Evolutionary conservation across 2,888 invertebrate species (phyloP).

Genomic region (Drosophila rubida): DNA sequence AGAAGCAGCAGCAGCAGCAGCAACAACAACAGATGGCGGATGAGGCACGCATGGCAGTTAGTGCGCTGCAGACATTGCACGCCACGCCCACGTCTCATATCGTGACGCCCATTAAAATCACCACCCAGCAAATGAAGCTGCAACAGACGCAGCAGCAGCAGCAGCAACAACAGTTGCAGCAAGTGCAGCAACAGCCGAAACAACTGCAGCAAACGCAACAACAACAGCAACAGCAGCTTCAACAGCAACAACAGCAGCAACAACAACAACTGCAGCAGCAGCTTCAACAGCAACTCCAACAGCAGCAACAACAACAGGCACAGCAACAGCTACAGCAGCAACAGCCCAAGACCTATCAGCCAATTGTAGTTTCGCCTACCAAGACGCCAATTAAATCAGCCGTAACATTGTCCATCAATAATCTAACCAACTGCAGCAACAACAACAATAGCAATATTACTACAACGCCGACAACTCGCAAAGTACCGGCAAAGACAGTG

Average conservation of each 20-base stretch:
- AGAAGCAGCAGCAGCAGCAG: conserved; percentile 14
- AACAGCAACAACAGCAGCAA: conserved; percentile 17
- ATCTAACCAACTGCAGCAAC: conserved; percentile 6
- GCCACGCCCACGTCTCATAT: conserved; percentile 53
- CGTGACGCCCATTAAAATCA: conserved; percentile 39
- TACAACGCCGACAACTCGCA: conserved; percentile 32
- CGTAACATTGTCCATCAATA: conserved; percentile 16
- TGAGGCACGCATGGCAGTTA: conserved; percentile 70
- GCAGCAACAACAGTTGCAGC: conserved; percentile 14
- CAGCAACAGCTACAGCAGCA: not conserved
- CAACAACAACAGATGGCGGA: conserved; percentile 49
- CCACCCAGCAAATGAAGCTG: conserved; percentile 22
- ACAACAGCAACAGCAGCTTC: conserved; percentile 20
- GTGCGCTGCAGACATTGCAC: conserved; percentile 67
- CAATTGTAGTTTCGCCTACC: conserved; percentile 16
- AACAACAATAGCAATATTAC: conserved; percentile 25
- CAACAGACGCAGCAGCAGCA: conserved; percentile 12
- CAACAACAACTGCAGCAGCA: conserved; percentile 22
- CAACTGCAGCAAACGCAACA: conserved; percentile 10
- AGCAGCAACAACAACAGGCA: not conserved
- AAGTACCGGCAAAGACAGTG: conserved; percentile 28
- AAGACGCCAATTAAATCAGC: conserved; percentile 30
- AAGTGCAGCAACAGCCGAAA: conserved; percentile 3
- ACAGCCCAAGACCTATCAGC: conserved; percentile 16
- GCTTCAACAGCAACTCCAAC: conserved; percentile 19